phyloP scores from a whole-genome alignment of 1,140 invertebrate genomes.

The Drosophila kikkawai region DNA sequence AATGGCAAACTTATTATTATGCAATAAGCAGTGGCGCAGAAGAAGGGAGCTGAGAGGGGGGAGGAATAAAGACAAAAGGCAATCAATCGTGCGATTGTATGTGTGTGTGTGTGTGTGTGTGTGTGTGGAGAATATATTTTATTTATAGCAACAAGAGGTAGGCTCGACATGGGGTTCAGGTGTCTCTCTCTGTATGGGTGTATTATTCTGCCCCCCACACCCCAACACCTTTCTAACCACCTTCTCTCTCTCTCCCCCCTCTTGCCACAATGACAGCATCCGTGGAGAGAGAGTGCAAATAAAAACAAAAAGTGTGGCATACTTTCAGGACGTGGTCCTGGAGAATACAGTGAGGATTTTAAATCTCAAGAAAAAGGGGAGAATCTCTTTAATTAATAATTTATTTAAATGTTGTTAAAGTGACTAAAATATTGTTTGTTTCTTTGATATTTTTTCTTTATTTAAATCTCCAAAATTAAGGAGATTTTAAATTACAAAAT shows the following conservation, averaged over 20 bases:
- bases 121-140: constrained; percentile 59
- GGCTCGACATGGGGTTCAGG: constrained; percentile 42
- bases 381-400: neutral
- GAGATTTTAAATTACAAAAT: too few relatives aligned
- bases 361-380: neutral
- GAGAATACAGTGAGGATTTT: constrained; percentile 2
- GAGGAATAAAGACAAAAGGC: constrained; percentile 49
- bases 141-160: constrained; percentile 78
- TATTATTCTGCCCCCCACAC: constrained; percentile 3
- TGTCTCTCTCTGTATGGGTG: constrained; percentile 28
- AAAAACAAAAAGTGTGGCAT: constrained; percentile 63
- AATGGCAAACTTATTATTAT: constrained; percentile 74
- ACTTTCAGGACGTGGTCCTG: constrained; percentile 50
- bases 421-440: too few relatives aligned
- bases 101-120: constrained; percentile 4
- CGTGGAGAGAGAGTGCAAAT: constrained; percentile 3
- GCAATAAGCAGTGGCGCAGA: constrained; percentile 53
- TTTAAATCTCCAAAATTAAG: too few relatives aligned
- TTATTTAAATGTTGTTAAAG: too few relatives aligned
- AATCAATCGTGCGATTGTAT: constrained; percentile 72
- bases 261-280: constrained; percentile 29
- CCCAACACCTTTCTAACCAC: constrained; percentile 2
- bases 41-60: neutral
- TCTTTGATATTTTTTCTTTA: too few relatives aligned
- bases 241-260: neutral